Evolutionary conservation across 2,113 vertebrate genomes (phyloP).

Genomic region (Tringa solitaria): DNA sequence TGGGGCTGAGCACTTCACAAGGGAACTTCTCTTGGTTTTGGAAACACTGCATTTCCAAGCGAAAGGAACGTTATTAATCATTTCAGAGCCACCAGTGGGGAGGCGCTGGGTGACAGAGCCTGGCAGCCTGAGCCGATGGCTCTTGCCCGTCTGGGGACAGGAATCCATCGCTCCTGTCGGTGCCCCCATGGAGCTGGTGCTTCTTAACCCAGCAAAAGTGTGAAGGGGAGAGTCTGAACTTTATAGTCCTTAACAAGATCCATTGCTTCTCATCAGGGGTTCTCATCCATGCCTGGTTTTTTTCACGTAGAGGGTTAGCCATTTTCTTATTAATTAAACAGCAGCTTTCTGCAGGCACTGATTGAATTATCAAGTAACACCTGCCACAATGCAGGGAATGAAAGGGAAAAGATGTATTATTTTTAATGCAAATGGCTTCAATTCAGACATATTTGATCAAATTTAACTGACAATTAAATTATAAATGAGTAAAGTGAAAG

Average conservation of each 20-base stretch:
- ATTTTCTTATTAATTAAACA: slow-evolving; percentile 14
- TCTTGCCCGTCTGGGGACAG: accelerated
- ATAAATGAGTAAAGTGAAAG: neutral
- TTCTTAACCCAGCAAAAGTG: neutral
- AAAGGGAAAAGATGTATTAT: neutral
- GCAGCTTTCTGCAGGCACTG: neutral
- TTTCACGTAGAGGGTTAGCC: neutral
- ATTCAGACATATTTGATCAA: neutral
- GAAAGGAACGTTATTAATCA: neutral
- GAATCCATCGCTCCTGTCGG: too few species aligned
- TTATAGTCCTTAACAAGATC: neutral
- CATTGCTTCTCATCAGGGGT: neutral
- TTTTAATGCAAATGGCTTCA: slow-evolving; percentile 29
- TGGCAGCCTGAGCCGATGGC: neutral
- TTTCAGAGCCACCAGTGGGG: neutral
- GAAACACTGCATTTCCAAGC: neutral
- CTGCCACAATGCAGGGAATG: neutral
- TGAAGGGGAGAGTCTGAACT: neutral
- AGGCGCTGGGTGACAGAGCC: neutral
- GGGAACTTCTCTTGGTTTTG: neutral
- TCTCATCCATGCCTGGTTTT: neutral
- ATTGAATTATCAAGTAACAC: neutral
- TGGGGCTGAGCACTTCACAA: neutral
- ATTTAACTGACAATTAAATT: slow-evolving; percentile 14
- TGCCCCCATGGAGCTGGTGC: accelerated